Conservation (phyloP, 2,113 vertebrate genomes). For the Gila orcuttii region DNA sequence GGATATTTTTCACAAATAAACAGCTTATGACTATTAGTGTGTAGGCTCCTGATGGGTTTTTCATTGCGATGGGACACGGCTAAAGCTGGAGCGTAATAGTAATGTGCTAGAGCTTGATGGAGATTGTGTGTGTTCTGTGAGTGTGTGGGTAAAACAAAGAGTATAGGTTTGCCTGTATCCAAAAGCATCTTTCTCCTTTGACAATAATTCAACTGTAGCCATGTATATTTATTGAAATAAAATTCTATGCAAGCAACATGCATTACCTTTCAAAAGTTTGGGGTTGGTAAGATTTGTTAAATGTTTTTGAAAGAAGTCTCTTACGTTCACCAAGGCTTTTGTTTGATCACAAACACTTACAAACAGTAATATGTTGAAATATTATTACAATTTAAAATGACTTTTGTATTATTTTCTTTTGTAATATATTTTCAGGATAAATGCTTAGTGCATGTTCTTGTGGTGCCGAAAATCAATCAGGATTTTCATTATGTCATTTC, state of each 20-base stretch:
- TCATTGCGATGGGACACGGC: slow-evolving; percentile 29
- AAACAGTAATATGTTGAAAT: too few relatives aligned
- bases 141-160: neutral
- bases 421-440: neutral
- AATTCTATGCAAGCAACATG: neutral
- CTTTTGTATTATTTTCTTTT: too few relatives aligned
- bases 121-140: neutral
- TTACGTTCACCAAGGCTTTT: neutral
- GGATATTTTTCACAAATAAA: slow-evolving; percentile 54
- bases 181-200: neutral
- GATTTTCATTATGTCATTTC: neutral
- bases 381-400: too few relatives aligned
- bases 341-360: too few relatives aligned
- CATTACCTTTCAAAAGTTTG: neutral
- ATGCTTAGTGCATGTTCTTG: neutral
- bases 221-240: neutral
- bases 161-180: neutral
- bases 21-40: slow-evolving; percentile 55
- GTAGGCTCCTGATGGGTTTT: slow-evolving; percentile 47
- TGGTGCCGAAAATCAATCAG: neutral
- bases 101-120: neutral
- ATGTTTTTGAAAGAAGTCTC: neutral
- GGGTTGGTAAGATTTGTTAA: neutral
- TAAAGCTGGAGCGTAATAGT: slow-evolving; percentile 17
- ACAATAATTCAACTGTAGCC: neutral